Conservation (phyloP, 1,140 invertebrate species). For the Sinonovacula constricta region DNA sequence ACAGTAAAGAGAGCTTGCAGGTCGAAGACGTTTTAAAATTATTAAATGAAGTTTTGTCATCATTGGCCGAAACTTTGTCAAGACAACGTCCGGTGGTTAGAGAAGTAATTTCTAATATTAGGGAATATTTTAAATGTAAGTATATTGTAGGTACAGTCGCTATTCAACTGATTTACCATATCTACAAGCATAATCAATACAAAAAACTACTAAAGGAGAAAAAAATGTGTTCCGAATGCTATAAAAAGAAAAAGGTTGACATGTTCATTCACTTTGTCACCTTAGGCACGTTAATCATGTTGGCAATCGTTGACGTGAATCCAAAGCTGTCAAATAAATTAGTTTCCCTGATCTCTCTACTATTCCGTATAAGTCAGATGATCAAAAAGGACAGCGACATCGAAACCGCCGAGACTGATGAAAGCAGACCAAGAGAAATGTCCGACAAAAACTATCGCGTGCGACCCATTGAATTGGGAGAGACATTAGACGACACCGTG, state of each 20-base stretch:
- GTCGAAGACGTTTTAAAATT: background rate
- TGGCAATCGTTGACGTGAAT: too few relatives aligned
- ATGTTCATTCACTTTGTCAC: conserved; percentile 7
- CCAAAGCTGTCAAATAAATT: background rate
- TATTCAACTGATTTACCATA: background rate
- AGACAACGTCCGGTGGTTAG: conserved; percentile 1
- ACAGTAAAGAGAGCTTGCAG: conserved; percentile 9
- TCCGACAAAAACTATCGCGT: too few relatives aligned
- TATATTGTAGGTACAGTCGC: background rate
- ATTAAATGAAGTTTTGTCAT: background rate
- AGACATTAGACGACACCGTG: too few relatives aligned
- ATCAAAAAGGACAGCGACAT: background rate
- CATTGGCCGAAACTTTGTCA: background rate
- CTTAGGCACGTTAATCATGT: background rate
- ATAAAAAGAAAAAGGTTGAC: background rate
- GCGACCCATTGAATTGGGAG: too few relatives aligned
- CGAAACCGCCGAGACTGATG: too few relatives aligned
- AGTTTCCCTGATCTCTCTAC: background rate
- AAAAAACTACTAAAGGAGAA: background rate
- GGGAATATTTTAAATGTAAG: too few relatives aligned
- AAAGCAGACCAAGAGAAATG: too few relatives aligned
- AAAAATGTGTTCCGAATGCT: conserved; percentile 9
- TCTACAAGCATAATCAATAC: background rate
- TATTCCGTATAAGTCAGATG: background rate
- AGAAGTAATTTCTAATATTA: background rate